A percentile compares a stretch with the other conserved stretches of the same genome.
Conservation (phyloP, 2,888 invertebrate species). For the Volucella bombylans region DNA sequence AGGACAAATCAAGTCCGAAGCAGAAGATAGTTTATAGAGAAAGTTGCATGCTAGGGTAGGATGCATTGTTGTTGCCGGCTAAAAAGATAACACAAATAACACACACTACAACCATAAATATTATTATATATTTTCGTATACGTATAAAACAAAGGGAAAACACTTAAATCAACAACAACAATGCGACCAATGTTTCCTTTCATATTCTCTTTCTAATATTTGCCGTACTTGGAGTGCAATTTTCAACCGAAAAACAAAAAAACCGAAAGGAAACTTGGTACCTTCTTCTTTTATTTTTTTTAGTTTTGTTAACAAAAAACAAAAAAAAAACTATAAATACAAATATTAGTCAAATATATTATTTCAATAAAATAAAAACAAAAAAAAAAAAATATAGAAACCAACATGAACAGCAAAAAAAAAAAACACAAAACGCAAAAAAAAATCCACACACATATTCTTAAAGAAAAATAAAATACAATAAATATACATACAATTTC, state of each 20-base stretch:
- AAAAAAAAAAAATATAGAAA: slow-evolving; percentile 41
- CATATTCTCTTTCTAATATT: slow-evolving; percentile 34
- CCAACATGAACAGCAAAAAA: slow-evolving; percentile 49
- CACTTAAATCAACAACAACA: slow-evolving; percentile 54
- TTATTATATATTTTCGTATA: slow-evolving; percentile 72
- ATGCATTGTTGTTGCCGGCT: slow-evolving; percentile 71
- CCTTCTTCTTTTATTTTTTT: slow-evolving; percentile 35
- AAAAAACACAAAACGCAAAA: background rate
- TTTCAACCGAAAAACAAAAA: slow-evolving; percentile 21
- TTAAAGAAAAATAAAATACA: slow-evolving; percentile 56
- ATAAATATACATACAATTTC: slow-evolving; percentile 66
- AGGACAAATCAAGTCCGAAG: slow-evolving; percentile 81
- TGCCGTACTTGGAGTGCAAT: slow-evolving; percentile 59
- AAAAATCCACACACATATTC: slow-evolving; percentile 69
- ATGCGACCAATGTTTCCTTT: slow-evolving; percentile 55
- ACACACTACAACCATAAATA: slow-evolving; percentile 39
- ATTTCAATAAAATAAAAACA: slow-evolving; percentile 59
- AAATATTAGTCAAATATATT: slow-evolving; percentile 71
- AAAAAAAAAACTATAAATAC: slow-evolving; percentile 44
- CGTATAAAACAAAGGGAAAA: slow-evolving; percentile 64
- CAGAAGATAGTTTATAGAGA: slow-evolving; percentile 82
- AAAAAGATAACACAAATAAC: slow-evolving; percentile 16
- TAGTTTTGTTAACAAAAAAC: slow-evolving; percentile 36
- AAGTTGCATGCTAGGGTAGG: slow-evolving; percentile 76
- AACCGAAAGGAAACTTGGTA: slow-evolving; percentile 61